Evolutionary conservation across 2,888 invertebrate species (phyloP).

Genomic region (Dioctria rufipes): DNA sequence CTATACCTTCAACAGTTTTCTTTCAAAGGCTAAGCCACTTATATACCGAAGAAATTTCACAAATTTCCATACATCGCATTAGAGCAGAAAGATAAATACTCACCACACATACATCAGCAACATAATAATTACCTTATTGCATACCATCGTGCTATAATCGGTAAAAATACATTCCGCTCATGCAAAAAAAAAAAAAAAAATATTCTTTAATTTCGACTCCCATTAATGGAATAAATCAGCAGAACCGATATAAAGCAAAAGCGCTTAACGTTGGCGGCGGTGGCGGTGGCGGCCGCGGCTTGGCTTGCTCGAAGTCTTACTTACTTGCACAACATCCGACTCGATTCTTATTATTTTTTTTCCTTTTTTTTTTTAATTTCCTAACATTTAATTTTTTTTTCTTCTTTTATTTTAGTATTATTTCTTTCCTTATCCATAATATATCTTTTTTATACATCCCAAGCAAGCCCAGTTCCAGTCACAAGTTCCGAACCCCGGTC

Average conservation of each 20-base stretch:
- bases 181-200: constrained; percentile 17
- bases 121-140: constrained; percentile 45
- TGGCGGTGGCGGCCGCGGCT: background rate
- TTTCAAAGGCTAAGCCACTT: background rate
- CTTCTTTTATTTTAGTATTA: background rate
- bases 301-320: background rate
- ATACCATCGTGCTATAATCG: constrained; percentile 44
- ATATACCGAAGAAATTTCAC: constrained; percentile 34
- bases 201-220: constrained; percentile 47
- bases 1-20: constrained; percentile 32
- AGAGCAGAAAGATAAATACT: constrained; percentile 46
- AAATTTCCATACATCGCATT: constrained; percentile 46
- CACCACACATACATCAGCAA: constrained; percentile 29
- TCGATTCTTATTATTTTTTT: constrained; percentile 31
- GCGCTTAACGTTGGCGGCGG: background rate
- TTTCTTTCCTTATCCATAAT: constrained; percentile 42
- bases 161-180: constrained; percentile 24
- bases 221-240: constrained; percentile 53
- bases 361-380: constrained; percentile 8
- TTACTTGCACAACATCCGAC: constrained; percentile 37
- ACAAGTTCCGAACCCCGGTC: background rate
- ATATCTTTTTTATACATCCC: constrained; percentile 29
- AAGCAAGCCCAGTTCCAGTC: background rate
- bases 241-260: constrained; percentile 33
- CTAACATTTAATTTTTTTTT: constrained; percentile 47